Evolutionary conservation across 2,113 vertebrate species (phyloP).

Genomic region (Camelus dromedarius): DNA sequence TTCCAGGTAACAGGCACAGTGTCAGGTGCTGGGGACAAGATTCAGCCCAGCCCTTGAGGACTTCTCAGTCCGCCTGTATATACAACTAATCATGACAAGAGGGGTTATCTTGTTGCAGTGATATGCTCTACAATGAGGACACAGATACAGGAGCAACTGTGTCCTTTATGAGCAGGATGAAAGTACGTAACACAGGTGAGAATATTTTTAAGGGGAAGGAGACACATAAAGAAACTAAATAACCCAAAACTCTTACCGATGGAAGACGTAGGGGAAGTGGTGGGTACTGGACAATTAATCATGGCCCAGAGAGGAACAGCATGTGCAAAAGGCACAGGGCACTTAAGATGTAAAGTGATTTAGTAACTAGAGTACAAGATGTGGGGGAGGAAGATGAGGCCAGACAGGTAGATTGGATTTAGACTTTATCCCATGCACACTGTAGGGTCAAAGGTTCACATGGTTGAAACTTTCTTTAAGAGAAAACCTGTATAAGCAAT

Average conservation of each 20-base stretch:
- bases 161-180: neutral
- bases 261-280: neutral
- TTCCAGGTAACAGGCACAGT: neutral
- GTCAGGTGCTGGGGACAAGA: neutral
- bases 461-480: neutral
- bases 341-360: neutral
- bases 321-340: neutral
- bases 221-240: slow-evolving; percentile 32
- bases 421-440: neutral
- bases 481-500: slow-evolving; percentile 8
- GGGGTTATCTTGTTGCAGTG: neutral
- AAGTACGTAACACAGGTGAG: neutral
- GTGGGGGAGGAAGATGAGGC: neutral
- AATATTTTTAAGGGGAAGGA: slow-evolving; percentile 3
- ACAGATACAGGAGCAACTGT: neutral
- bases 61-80: neutral
- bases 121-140: neutral
- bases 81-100: neutral
- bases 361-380: neutral
- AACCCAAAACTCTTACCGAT: slow-evolving; percentile 28
- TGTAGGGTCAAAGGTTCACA: slow-evolving; percentile 5
- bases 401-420: neutral
- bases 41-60: neutral
- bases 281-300: neutral
- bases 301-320: neutral